These are phyloP conservation scores for Mirounga angustirostris DNA, from an alignment of 2,113 vertebrate genomes.

Conservation along the genomic window DNA sequence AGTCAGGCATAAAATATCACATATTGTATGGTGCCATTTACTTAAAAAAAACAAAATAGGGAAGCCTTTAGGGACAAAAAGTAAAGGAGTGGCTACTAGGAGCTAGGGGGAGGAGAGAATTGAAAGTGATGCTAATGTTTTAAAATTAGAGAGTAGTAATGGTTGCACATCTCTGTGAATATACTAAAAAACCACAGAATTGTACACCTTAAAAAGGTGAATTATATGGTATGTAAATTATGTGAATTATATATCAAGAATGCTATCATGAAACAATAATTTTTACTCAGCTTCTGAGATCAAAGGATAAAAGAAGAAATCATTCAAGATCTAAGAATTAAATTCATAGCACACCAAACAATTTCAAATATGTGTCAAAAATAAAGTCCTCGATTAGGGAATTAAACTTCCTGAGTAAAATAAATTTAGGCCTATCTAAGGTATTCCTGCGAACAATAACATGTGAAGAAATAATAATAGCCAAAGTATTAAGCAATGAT, in stretches of 20 bases:
- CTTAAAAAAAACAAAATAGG: not conserved
- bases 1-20: not conserved
- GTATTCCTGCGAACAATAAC: not conserved
- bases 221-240: not conserved
- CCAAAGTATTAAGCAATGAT: not conserved
- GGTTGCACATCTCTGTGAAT: not conserved
- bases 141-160: not conserved
- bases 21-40: not conserved
- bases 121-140: not conserved
- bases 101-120: not conserved
- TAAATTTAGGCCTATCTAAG: not conserved
- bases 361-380: not conserved
- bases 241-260: not conserved
- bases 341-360: not conserved
- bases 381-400: not conserved
- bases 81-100: not conserved
- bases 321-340: not conserved
- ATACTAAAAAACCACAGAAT: not conserved
- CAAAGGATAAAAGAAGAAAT: not conserved
- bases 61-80: not conserved
- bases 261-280: not conserved
- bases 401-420: not conserved
- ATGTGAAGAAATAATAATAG: not conserved
- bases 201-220: not conserved
- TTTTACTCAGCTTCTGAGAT: not conserved